These are phyloP conservation scores for Pseudochromis fuscus DNA, from an alignment of 2,797 vertebrate genomes.

Conservation along the genomic window DNA sequence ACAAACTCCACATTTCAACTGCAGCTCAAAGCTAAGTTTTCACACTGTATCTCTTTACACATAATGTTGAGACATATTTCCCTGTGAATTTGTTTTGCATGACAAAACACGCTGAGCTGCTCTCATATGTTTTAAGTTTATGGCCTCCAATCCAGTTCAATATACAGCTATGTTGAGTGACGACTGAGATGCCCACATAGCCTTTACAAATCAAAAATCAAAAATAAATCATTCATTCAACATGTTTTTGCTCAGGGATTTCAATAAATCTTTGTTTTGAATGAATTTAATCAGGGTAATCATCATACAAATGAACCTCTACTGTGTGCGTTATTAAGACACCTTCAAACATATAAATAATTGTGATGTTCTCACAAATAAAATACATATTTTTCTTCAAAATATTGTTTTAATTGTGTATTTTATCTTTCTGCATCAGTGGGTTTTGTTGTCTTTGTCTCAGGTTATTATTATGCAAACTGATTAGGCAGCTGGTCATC, in stretches of 20 bases:
- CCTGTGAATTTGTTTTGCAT: not conserved
- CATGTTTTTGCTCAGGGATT: not conserved
- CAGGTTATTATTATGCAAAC: not conserved
- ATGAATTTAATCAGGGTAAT: not conserved
- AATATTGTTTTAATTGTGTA: not conserved
- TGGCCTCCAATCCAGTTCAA: no score
- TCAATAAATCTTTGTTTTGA: conserved; percentile 6
- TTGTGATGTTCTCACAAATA: conserved; percentile 10
- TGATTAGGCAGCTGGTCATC: not conserved
- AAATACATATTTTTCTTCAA: not conserved
- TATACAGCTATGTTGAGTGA: not conserved
- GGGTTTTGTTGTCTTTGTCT: not conserved
- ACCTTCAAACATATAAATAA: not conserved
- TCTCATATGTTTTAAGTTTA: not conserved
- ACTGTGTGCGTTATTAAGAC: not conserved
- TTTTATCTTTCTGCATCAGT: not conserved
- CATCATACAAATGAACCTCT: not conserved
- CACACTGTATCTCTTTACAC: not conserved
- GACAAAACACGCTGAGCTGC: conserved; percentile 7
- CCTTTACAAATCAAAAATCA: no score
- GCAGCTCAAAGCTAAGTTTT: not conserved
- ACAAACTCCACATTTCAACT: not conserved
- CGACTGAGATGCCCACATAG: not conserved
- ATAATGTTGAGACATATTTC: not conserved
- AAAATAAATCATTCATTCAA: no score